Conservation (phyloP, 2,888 invertebrate species). For the Lepidocyrtinus sp. region DNA sequence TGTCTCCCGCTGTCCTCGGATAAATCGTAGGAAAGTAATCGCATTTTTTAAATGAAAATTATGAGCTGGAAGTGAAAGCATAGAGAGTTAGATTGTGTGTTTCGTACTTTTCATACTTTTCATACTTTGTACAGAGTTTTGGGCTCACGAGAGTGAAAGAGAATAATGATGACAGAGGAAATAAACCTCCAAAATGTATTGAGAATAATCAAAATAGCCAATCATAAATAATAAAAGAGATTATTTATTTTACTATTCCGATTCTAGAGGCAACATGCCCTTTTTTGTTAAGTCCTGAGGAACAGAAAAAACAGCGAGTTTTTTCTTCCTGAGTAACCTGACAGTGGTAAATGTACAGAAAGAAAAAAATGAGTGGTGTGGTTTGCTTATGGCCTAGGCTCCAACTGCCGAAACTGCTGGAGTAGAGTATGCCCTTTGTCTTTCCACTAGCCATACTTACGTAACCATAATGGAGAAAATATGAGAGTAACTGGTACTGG, state of each 20-base stretch:
- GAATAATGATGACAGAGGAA: not conserved
- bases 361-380: constrained; percentile 10
- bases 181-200: constrained; percentile 32
- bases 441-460: not conserved
- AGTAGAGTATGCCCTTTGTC: no score
- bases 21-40: no score
- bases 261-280: no score
- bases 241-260: no score
- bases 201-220: constrained; percentile 52
- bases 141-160: not conserved
- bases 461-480: not conserved
- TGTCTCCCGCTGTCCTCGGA: not conserved
- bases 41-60: no score
- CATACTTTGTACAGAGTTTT: not conserved
- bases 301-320: no score
- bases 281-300: no score
- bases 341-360: not conserved
- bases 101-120: not conserved
- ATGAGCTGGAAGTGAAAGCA: not conserved
- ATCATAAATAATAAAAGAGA: constrained; percentile 43
- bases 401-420: no score
- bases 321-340: no score
- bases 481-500: not conserved
- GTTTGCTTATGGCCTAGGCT: not conserved
- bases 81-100: constrained; percentile 3